A percentile compares a stretch with the other conserved stretches of the same genome.
Conservation (phyloP, 2,888 invertebrate genomes). For the Lathronympha strigana region DNA sequence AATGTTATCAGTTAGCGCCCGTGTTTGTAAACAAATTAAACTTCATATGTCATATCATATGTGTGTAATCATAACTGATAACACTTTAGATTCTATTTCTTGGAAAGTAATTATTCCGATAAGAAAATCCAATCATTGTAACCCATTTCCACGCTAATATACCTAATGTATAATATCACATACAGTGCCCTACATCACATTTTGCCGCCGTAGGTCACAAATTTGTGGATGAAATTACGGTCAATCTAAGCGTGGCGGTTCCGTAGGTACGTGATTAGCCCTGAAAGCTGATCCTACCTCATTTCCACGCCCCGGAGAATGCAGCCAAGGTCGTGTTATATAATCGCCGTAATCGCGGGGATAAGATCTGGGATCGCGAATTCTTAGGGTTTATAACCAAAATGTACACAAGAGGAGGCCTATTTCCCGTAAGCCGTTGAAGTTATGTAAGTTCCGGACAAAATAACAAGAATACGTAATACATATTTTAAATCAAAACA, state of each 20-base stretch:
- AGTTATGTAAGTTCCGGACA: neutral
- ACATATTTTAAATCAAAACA: neutral
- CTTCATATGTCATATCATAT: too few species aligned
- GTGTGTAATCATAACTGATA: slow-evolving; percentile 1
- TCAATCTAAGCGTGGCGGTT: neutral
- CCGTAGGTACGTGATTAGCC: slow-evolving; percentile 8
- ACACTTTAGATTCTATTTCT: neutral
- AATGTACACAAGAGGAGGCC: too few species aligned
- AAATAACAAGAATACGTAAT: neutral
- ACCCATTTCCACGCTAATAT: neutral
- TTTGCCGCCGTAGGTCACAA: too few species aligned
- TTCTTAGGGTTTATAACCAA: slow-evolving; percentile 11
- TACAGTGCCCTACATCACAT: neutral
- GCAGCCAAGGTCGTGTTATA: slow-evolving; percentile 29
- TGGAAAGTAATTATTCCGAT: neutral
- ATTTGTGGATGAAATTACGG: slow-evolving; percentile 1
- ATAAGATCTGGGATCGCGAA: slow-evolving; percentile 25
- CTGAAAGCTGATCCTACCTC: slow-evolving; percentile 16
- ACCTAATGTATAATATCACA: neutral
- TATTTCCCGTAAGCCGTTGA: too few species aligned
- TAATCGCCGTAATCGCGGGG: slow-evolving; percentile 20
- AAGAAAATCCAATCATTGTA: neutral
- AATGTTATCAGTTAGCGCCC: neutral
- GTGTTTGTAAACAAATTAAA: neutral
- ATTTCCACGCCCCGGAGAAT: slow-evolving; percentile 24